Evolutionary conservation across 2,888 invertebrate species (phyloP).

Genomic region (Orthonevra nobilis): DNA sequence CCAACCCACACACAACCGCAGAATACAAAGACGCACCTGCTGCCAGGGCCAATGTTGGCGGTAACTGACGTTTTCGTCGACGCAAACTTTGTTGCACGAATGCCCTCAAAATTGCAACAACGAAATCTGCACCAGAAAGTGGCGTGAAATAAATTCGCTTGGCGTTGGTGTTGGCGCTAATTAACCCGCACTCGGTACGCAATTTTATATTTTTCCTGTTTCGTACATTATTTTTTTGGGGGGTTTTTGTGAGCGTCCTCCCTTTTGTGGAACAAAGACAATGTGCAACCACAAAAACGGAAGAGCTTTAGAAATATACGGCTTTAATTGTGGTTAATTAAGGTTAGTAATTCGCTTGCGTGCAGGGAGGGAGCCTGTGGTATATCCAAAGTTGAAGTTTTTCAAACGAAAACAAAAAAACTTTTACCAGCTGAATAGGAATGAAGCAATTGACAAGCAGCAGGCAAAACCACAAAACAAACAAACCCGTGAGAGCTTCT

Average conservation of each 20-base stretch:
- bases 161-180: slow-evolving; percentile 56
- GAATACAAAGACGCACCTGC: slow-evolving; percentile 57
- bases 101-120: slow-evolving; percentile 66
- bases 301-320: slow-evolving; percentile 37
- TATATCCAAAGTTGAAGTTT: too few relatives aligned
- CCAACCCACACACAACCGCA: slow-evolving; percentile 30
- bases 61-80: slow-evolving; percentile 2
- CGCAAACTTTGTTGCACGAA: slow-evolving; percentile 54
- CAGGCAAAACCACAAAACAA: too few relatives aligned
- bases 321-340: slow-evolving; percentile 62
- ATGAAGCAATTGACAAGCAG: too few relatives aligned
- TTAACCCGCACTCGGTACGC: slow-evolving; percentile 56
- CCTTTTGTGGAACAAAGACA: slow-evolving; percentile 15
- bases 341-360: background rate
- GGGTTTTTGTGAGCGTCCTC: slow-evolving; percentile 17
- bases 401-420: too few relatives aligned
- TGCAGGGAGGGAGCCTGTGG: too few relatives aligned
- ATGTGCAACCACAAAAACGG: slow-evolving; percentile 53
- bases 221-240: slow-evolving; percentile 47
- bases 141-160: slow-evolving; percentile 35
- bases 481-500: too few relatives aligned
- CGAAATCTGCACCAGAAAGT: slow-evolving; percentile 18
- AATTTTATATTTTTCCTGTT: slow-evolving; percentile 2
- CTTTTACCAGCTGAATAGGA: too few relatives aligned
- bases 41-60: background rate